phyloP scores from a whole-genome alignment of 2,888 invertebrate genomes.

The Carpatolechia fugitivella region DNA sequence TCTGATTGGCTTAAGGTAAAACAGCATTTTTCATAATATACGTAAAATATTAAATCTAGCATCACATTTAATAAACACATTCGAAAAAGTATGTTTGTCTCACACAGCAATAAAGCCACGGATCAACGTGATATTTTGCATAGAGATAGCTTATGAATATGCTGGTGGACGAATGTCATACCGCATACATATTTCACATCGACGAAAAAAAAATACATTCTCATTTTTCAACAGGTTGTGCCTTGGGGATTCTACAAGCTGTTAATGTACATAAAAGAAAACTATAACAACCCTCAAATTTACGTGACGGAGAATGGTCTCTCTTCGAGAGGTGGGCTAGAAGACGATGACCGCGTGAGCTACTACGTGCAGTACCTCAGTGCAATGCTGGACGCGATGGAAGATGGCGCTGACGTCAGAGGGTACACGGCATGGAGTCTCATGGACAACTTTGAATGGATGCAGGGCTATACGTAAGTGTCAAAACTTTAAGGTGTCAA shows the following conservation, averaged over 20 bases:
- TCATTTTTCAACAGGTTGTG: slow-evolving; percentile 50
- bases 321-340: slow-evolving; percentile 36
- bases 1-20: slow-evolving; percentile 25
- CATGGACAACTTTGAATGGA: slow-evolving; percentile 82
- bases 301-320: slow-evolving; percentile 79
- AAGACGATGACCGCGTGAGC: slow-evolving; percentile 58
- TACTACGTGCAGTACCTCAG: slow-evolving; percentile 54
- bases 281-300: slow-evolving; percentile 72
- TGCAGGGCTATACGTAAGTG: slow-evolving; percentile 70
- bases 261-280: slow-evolving; percentile 64
- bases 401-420: slow-evolving; percentile 56
- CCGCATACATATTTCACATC: too few species aligned
- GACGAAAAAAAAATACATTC: too few species aligned
- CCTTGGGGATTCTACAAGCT: slow-evolving; percentile 78
- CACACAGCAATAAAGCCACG: too few species aligned
- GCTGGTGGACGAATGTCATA: too few species aligned
- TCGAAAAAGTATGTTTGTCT: too few species aligned
- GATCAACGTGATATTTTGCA: too few species aligned
- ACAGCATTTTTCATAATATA: too few species aligned
- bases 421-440: slow-evolving; percentile 80
- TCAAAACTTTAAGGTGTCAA: too few species aligned
- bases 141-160: too few species aligned
- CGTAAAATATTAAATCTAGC: too few species aligned
- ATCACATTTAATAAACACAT: too few species aligned
- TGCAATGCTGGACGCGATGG: slow-evolving; percentile 59